Evolutionary conservation across 2,797 vertebrate genomes (phyloP).

Genomic region (Paratrypauchen microcephalus): DNA sequence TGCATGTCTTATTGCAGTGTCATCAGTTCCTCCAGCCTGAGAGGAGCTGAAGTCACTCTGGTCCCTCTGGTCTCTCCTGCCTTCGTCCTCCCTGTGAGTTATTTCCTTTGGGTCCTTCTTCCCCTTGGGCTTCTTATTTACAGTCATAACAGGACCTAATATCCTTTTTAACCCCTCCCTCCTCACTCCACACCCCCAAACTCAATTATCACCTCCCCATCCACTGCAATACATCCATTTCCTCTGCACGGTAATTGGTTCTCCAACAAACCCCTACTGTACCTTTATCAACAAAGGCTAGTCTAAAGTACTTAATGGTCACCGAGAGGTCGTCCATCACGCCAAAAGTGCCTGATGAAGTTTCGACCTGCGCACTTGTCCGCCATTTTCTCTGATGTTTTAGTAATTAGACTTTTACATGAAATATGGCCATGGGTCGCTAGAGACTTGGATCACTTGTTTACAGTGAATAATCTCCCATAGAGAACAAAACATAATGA

Average conservation of each 20-base stretch:
- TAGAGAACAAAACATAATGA: conserved; percentile 32
- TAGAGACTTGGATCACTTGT: conserved; percentile 45
- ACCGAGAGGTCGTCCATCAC: conserved; percentile 64
- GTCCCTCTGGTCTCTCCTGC: conserved; percentile 62
- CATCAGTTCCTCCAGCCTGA: conserved; percentile 81
- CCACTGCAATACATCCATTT: conserved; percentile 51
- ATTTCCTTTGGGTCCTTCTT: conserved; percentile 87
- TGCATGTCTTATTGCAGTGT: conserved; percentile 66
- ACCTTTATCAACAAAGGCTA: conserved; percentile 58
- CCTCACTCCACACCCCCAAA: conserved; percentile 34
- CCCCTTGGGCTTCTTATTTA: conserved; percentile 81
- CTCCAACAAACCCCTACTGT: conserved; percentile 54
- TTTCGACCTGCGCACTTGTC: conserved; percentile 52
- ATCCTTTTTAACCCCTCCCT: conserved; percentile 76
- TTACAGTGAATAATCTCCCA: conserved; percentile 53
- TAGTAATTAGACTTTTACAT: conserved; percentile 53
- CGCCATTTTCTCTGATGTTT: conserved; percentile 50
- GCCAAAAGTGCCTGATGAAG: conserved; percentile 47
- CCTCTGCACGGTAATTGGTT: conserved; percentile 53
- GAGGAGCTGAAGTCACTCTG: conserved; percentile 37
- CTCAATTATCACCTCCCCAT: conserved; percentile 69
- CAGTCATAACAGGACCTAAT: conserved; percentile 84
- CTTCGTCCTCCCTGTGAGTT: conserved; percentile 80
- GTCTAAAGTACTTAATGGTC: conserved; percentile 49
- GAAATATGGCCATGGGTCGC: conserved; percentile 53